These are phyloP conservation scores for Harpalus rubripes DNA, from an alignment of 2,888 invertebrate genomes.

Conservation along the genomic window DNA sequence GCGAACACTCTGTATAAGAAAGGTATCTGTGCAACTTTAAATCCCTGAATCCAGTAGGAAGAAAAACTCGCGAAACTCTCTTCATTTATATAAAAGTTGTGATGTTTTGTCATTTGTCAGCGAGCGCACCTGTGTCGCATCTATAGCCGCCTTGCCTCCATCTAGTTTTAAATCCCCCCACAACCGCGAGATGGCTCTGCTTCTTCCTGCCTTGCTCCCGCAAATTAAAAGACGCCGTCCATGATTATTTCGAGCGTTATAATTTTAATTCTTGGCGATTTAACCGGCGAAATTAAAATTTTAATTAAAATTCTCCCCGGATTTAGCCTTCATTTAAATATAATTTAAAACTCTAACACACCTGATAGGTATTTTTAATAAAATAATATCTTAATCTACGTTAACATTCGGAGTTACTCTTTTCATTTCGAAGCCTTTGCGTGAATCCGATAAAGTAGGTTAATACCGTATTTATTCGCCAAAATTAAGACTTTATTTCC, in stretches of 20 bases:
- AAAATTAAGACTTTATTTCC: not conserved
- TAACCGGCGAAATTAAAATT: slow-evolving; percentile 61
- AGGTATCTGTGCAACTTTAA: slow-evolving; percentile 61
- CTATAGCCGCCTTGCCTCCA: not conserved
- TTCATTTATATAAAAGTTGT: slow-evolving; percentile 67
- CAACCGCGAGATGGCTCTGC: slow-evolving; percentile 29
- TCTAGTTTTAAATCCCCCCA: not conserved
- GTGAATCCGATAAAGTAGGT: not conserved
- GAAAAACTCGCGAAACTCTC: slow-evolving; percentile 59
- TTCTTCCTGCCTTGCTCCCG: slow-evolving; percentile 22
- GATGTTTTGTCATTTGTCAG: slow-evolving; percentile 66
- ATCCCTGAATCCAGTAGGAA: slow-evolving; percentile 58
- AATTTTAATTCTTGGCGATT: slow-evolving; percentile 61
- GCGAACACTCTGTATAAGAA: slow-evolving; percentile 47
- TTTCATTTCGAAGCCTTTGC: slow-evolving; percentile 16
- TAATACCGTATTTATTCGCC: slow-evolving; percentile 8
- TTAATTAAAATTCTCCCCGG: slow-evolving; percentile 57
- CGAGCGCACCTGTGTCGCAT: slow-evolving; percentile 57
- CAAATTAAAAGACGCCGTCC: slow-evolving; percentile 60
- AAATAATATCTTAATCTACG: slow-evolving; percentile 47
- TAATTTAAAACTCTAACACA: slow-evolving; percentile 54
- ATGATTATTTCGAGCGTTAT: slow-evolving; percentile 50
- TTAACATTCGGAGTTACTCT: slow-evolving; percentile 1
- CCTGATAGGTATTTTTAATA: slow-evolving; percentile 57
- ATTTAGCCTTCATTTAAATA: slow-evolving; percentile 52